Base-by-base conservation (phyloP, 1,140 invertebrate genomes). In the Drosophila nikananu region DNA sequence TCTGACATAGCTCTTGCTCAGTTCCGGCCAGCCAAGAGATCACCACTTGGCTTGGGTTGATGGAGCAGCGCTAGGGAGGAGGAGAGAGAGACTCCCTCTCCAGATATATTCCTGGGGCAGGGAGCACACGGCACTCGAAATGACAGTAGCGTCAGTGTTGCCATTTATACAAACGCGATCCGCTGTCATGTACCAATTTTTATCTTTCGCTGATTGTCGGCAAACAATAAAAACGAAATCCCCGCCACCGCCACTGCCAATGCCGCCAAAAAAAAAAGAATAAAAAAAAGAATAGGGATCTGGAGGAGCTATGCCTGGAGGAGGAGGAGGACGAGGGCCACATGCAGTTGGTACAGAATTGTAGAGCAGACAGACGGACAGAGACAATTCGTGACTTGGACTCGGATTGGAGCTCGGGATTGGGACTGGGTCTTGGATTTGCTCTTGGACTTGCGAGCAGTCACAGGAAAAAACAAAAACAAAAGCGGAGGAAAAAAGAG, bases 91-190 rank as follows among this genome's bases (percentile, higher is more conserved):
- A 12, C 12, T 10, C 10, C 32, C 9, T 0, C 27, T n/a, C n/a
- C n/a, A n/a, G n/a, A 27, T 41, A 52, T 19, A 39, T 30, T 59
- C 66, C 27, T 30, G 41, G 30, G 49, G 30, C 42, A 51, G 52
- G 78, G 64, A 52, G 27, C n/a, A 32, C 27, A 32, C 17, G 83
- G 83, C 70, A 81, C 77, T 90, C 68, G 81, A 90, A 81, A 72
- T 89, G 86, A 90, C 86, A 91, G 86, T 91, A 91, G 87, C 83
- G 89, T 91, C 83, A 84, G 81, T 89, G 86, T 89, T 91, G 81
- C 89, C 89, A 91, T 91, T 91, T 91, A 91, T 91, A 91, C 89
- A 89, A 91, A 91, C 89, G 89, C 89, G 83, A 91, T 91, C 89
- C 89, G 89, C 84, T 91, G 89, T 91, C 89, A 91, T 91, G 89